Conservation (phyloP, 2,113 vertebrate species). For the Panurus biarmicus region DNA sequence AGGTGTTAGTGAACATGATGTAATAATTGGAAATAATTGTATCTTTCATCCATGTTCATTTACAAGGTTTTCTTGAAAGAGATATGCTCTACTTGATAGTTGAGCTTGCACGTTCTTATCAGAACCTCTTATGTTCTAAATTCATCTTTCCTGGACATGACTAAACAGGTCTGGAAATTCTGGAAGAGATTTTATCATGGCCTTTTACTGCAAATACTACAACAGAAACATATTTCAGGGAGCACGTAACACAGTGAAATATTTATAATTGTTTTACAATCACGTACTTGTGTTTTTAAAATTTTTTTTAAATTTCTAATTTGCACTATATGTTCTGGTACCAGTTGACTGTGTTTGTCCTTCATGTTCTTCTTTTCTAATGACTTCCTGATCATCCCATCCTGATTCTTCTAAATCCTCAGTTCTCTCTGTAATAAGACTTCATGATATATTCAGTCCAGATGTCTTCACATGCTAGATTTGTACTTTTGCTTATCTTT, state of each 20-base stretch:
- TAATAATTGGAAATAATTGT: neutral
- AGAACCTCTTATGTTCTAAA: neutral
- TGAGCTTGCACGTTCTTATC: neutral
- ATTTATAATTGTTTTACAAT: neutral
- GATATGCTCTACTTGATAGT: fast-evolving
- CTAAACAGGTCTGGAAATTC: neutral
- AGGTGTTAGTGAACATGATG: fast-evolving
- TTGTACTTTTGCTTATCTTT: neutral
- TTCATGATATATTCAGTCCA: neutral
- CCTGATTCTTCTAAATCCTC: neutral
- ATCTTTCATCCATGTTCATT: neutral
- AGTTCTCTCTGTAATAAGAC: neutral
- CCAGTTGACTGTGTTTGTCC: neutral
- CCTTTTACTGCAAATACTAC: neutral
- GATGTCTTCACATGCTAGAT: neutral
- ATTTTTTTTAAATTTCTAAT: neutral
- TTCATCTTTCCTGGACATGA: neutral
- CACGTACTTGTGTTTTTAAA: neutral
- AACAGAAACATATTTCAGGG: neutral
- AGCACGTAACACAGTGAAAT: neutral
- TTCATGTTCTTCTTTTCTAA: neutral
- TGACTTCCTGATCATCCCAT: neutral
- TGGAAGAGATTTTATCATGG: neutral
- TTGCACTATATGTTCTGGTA: neutral
- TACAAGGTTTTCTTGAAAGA: neutral